Percentiles rank a stretch among this genome's conserved stretches.
These are phyloP conservation scores for Porites divaricata DNA, from an alignment of 92 coral and sea anemone species.

Conservation along the genomic window DNA sequence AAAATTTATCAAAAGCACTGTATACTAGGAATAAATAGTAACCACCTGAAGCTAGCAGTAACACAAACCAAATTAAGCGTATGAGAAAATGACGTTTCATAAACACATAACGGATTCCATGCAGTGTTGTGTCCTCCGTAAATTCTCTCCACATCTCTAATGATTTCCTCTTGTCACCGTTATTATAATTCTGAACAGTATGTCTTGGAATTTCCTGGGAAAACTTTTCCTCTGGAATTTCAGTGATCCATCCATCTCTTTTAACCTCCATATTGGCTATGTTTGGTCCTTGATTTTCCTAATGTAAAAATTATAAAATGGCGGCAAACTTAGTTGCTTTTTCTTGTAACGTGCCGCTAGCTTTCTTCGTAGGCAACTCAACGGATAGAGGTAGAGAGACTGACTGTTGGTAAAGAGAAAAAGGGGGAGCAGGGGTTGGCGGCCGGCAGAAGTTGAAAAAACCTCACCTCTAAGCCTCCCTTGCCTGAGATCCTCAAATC, in stretches of 20 bases:
- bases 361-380: too few relatives aligned
- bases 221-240: not conserved
- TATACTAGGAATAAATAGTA: constrained; percentile 38
- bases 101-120: constrained; percentile 59
- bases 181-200: too few relatives aligned
- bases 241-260: not conserved
- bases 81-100: constrained; percentile 25
- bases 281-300: not conserved
- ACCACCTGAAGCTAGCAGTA: constrained; percentile 30
- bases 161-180: not conserved
- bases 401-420: too few relatives aligned
- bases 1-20: constrained; percentile 40
- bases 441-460: too few relatives aligned
- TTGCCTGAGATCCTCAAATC: too few relatives aligned
- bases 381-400: too few relatives aligned
- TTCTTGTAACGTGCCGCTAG: too few relatives aligned
- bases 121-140: constrained; percentile 45
- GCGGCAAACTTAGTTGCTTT: not conserved
- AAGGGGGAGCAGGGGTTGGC: too few relatives aligned
- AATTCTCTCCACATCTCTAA: constrained; percentile 40
- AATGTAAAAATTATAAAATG: not conserved
- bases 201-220: not conserved
- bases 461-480: too few relatives aligned
- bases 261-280: not conserved
- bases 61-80: constrained; percentile 47